Evolutionary conservation across 2,113 vertebrate genomes (phyloP).

Genomic region (Leiothrix lutea): DNA sequence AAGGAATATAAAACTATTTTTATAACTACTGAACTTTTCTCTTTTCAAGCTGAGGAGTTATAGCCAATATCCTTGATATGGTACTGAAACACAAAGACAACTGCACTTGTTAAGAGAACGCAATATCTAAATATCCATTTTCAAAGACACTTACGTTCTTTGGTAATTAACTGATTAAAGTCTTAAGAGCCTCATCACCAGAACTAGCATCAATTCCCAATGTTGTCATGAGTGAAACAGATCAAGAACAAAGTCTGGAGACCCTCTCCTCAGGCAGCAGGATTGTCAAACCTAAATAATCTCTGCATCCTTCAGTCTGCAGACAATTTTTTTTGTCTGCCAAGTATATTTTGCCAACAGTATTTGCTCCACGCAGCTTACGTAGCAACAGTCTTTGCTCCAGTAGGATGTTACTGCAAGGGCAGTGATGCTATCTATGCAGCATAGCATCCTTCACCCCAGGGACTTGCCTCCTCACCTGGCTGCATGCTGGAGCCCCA

Average conservation of each 20-base stretch:
- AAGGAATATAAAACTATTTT: background rate
- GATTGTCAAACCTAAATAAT: background rate
- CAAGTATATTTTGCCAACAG: background rate
- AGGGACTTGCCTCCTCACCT: background rate
- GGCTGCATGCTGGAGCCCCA: background rate
- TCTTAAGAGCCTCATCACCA: background rate
- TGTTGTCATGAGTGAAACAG: background rate
- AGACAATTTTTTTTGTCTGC: background rate
- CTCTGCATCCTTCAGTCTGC: background rate
- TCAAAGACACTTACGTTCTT: background rate
- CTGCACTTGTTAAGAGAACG: background rate
- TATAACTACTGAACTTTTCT: background rate
- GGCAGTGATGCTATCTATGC: background rate
- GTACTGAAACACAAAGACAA: background rate
- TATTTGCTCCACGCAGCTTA: background rate
- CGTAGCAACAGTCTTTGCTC: no score
- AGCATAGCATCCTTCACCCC: background rate
- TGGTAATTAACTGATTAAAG: background rate
- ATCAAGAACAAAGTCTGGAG: background rate
- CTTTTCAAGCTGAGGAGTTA: background rate
- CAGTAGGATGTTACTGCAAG: fast-evolving
- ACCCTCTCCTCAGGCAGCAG: background rate
- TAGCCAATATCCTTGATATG: background rate
- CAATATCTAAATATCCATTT: background rate
- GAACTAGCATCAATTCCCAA: background rate